Evolutionary conservation across 2,888 invertebrate species (phyloP), one percentile per base, ranked within the genome.

Genomic region (Trichacis sp.): DNA sequence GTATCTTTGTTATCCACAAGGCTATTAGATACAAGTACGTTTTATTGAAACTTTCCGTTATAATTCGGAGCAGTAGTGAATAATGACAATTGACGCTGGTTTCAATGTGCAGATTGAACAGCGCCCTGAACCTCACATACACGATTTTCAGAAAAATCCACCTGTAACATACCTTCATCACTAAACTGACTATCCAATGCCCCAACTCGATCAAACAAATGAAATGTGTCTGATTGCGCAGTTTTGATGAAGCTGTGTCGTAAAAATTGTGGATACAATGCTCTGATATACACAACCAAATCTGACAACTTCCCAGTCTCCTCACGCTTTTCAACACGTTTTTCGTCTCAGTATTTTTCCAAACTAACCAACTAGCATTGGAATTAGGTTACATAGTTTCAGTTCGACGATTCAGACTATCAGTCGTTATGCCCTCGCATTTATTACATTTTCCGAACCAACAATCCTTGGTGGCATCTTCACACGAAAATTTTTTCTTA

Each of bases 121-220:
- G 45, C 52, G 8, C 24, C 24, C 24, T 24, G 24, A 24, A 14
- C 17, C 52, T 42, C 43, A 14, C 40, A 43, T 1, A 43, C 52
- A 43, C 11, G 43, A 52, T 52, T 52, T 43, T 52, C 42, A 40
- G 52, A 11, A 43, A 52, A 52, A 24, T 52, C 52, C 11, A 52
- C 17, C 17, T 52, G 43, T 18, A 52, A 12, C 20, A 42, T 42
- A 19, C 19, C 52, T 20, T 52, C 30, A 9, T 52, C 43, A 19
- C 4, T 15, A 17, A 36, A 50, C 14, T 50, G 15, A 48, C 11
- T 12, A 19, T 30, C 19, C 29, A 11, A n/a, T 14, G 33, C 4
- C 29, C 29, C 3, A 33, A 5, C 6, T 11, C 29, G 48, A 48
- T 48, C 48, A 15, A 30, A 11, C 17, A 14, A 17, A 33, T 29